Base-by-base conservation (phyloP, 2,797 vertebrate species). In the Siniperca obscura region DNA sequence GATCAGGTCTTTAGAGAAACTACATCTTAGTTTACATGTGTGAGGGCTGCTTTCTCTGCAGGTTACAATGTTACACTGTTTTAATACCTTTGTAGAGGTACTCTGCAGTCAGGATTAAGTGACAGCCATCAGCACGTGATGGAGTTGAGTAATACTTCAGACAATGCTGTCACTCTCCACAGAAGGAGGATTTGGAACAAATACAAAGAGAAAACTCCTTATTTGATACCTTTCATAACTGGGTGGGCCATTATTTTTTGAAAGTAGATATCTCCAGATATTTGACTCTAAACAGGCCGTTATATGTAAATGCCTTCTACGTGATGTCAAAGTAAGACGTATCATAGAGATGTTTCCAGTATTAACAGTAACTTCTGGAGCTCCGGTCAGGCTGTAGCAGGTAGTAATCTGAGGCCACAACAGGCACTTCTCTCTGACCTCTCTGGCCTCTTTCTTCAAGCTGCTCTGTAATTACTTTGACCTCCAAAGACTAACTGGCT, bases 391-490 rank as follows among this genome's bases (percentile, higher is more conserved):
- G 46, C 36, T 36, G 65, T 7, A 81, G 78, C 76, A 88, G 79
- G 86, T 84, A 83, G 78, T 82, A 90, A 91, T 88, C 71, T 80
- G 78, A 84, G 68, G 82, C 78, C 67, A 67, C 56, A 89, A 85
- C 86, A 88, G 76, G 48, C 78, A 70, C 83, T 85, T 82, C 52
- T 82, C 80, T 81, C 74, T 82, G 88, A 90, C 90, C 89, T 89
- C 82, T 59, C 59, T 87, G 91, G 60, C 86, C 84, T 86, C 25
- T 87, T 75, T 82, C 85, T 87, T 80, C 53, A 60, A 69, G 66
- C 66, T n/a, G 76, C 91, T 93, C 92, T 95, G 91, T 95, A 94
- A 95, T 95, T 95, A 95, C 86, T 87, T 85, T 90, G 87, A 92
- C 90, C 88, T 84, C 64, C 76, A 74, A 44, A 88, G 80, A 86